Base-by-base conservation (phyloP, 2,113 vertebrate genomes). In the Heteronetta atricapilla region DNA sequence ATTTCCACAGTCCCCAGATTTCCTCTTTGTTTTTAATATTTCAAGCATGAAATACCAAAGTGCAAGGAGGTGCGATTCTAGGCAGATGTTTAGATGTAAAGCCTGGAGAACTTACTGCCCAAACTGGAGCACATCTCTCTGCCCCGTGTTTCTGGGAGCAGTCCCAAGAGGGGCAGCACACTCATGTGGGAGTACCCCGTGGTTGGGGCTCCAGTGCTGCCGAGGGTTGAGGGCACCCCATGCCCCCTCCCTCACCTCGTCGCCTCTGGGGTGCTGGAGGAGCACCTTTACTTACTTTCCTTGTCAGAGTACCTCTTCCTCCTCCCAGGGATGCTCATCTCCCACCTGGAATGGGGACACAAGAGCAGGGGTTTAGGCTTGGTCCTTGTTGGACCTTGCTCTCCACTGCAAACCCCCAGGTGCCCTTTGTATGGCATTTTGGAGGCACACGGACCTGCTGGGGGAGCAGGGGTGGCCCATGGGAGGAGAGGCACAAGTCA, bases 281-380 rank as follows among this genome's bases (percentile, higher is more conserved):
- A 73, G 17, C 38, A 3, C 48, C 13, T 53, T 31, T 81, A 93
- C 92, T 91, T 96, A 96, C 96, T 95, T 85, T 81, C 72, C 34
- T 91, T 92, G 73, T 96, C 31, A 29, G 34, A 66, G 46, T 82
- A 77, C 79, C 75, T 93, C 88, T 75, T 91, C 20, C 79, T 93
- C 18, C 20, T 67, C 29, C 5, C 17, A 34, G 82, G 31, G 8
- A 19, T 0, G 1, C 1, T 8, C 13, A 4, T 5, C 42, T 80
- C 82, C 84, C 87, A 75, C 77, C 95, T 95, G 84, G 20, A 33
- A 34, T 6, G 72, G 2, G 23, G 48, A 90, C 75, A 92, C 4
- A 50, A 66, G 13, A 19, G 19, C 66, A 33, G 67, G 20, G n/a
- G 22, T n/a, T 91, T 26, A 84, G 15, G 20, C 55, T 16, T 42